Evolutionary conservation across 2,113 vertebrate species (phyloP).

Genomic region (Rhinolophus ferrumequinum): DNA sequence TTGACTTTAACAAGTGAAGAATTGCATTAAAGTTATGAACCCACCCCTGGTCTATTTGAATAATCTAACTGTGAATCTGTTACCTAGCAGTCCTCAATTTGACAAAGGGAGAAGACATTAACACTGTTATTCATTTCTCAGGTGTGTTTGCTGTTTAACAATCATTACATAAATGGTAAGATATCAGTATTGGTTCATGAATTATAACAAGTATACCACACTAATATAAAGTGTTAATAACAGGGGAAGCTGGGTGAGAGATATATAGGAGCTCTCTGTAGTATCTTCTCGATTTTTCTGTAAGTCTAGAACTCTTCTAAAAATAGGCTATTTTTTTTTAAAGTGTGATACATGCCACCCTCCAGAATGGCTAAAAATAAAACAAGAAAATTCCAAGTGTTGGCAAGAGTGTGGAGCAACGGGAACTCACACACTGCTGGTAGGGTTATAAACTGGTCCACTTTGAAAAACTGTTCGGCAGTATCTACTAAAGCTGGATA

Average conservation of each 20-base stretch:
- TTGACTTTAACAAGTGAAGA: neutral
- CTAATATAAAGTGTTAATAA: neutral
- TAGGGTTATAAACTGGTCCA: neutral
- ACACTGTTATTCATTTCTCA: neutral
- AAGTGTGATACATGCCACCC: neutral
- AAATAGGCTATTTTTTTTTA: neutral
- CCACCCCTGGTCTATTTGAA: neutral
- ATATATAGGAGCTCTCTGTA: neutral
- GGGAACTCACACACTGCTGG: neutral
- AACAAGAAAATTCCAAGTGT: constrained; percentile 25
- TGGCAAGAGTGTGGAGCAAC: neutral
- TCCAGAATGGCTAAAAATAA: constrained; percentile 3
- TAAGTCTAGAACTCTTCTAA: constrained; percentile 27
- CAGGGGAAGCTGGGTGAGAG: neutral
- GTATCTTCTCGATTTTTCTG: neutral
- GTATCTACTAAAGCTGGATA: neutral
- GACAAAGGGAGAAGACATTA: neutral
- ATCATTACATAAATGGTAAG: neutral
- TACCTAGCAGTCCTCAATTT: neutral
- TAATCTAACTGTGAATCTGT: neutral
- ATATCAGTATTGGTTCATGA: neutral
- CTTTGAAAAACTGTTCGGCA: neutral
- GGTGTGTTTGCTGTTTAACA: neutral
- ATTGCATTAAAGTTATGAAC: neutral
- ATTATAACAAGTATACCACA: neutral